Evolutionary conservation across 2,113 vertebrate species (phyloP).

Genomic region (Pimephales promelas): DNA sequence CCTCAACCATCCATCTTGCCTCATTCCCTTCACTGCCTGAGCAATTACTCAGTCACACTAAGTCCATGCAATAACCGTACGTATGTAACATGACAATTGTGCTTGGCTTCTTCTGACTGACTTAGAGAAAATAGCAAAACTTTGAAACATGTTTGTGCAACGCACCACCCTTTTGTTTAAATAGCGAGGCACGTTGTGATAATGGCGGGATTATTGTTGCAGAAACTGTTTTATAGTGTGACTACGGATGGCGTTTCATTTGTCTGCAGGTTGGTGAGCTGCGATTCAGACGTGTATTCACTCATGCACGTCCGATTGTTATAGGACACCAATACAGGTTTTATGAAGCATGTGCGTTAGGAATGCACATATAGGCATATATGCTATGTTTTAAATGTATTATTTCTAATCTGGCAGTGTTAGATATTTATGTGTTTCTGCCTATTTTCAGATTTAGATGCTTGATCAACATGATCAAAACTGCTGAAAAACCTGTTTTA

Average conservation of each 20-base stretch:
- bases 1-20: slow-evolving; percentile 7
- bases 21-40: slow-evolving; percentile 18
- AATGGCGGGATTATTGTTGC: neutral
- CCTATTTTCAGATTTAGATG: too few species aligned
- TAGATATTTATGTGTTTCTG: too few species aligned
- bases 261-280: neutral
- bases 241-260: neutral
- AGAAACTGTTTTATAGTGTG: neutral
- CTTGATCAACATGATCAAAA: too few species aligned
- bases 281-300: neutral
- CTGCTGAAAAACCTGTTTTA: too few species aligned
- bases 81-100: neutral
- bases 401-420: too few species aligned
- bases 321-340: neutral
- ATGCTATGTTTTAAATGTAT: too few species aligned
- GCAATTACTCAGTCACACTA: slow-evolving; percentile 11
- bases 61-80: neutral
- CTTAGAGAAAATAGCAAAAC: neutral
- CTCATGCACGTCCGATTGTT: neutral
- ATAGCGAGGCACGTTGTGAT: neutral
- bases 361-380: too few species aligned
- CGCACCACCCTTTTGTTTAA: neutral
- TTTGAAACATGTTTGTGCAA: slow-evolving; percentile 1
- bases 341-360: neutral
- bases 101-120: neutral